These are phyloP conservation scores for Galeruca laticollis DNA, from an alignment of 2,888 invertebrate genomes.

Conservation along the genomic window DNA sequence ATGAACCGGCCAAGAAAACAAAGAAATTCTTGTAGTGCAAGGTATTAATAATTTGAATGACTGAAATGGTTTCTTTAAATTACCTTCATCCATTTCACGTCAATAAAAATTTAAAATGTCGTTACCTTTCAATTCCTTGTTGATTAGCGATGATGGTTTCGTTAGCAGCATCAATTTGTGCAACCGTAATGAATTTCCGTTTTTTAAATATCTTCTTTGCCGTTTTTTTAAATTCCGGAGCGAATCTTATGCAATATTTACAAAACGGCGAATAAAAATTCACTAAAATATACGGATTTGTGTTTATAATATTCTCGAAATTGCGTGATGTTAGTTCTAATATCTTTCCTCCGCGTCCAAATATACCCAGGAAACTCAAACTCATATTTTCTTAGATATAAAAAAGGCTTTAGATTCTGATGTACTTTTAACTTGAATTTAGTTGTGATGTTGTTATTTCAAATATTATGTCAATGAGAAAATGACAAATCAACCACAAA, in stretches of 20 bases:
- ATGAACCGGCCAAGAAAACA: too few relatives aligned
- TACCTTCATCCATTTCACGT: too few relatives aligned
- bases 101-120: too few relatives aligned
- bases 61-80: too few relatives aligned
- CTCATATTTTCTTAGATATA: not conserved
- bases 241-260: constrained; percentile 27
- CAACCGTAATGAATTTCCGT: not conserved
- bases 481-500: not conserved
- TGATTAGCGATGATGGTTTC: constrained; percentile 21
- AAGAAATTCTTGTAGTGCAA: too few relatives aligned
- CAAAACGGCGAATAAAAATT: constrained; percentile 33
- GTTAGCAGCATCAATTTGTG: not conserved
- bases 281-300: constrained; percentile 34
- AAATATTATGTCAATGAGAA: not conserved
- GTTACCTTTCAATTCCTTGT: constrained; percentile 28
- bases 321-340: constrained; percentile 35
- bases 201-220: constrained; percentile 5
- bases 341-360: constrained; percentile 28
- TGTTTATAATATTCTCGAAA: constrained; percentile 37
- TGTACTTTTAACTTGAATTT: not conserved
- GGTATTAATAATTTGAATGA: too few relatives aligned
- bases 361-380: constrained; percentile 1
- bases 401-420: not conserved
- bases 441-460: too few relatives aligned
- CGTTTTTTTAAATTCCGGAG: constrained; percentile 23